Percentiles rank a stretch among this genome's conserved stretches.
Conservation (phyloP, 2,113 vertebrate species). For the Blennius ocellaris region DNA sequence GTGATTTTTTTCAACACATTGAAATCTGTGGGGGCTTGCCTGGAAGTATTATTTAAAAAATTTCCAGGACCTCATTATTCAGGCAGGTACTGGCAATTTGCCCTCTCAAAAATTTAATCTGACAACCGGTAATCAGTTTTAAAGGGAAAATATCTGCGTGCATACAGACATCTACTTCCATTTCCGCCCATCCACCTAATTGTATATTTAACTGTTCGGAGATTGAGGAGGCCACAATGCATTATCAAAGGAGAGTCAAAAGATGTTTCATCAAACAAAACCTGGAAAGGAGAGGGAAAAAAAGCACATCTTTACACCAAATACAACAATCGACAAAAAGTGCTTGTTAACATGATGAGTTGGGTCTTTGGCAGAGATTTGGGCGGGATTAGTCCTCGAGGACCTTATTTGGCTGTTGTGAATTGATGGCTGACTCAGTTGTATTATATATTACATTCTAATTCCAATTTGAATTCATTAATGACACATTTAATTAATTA, state of each 20-base stretch:
- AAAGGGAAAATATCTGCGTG: slow-evolving; percentile 18
- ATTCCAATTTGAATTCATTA: no score
- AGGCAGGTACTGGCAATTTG: slow-evolving; percentile 12
- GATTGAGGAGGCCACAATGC: background rate
- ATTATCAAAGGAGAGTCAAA: slow-evolving; percentile 3
- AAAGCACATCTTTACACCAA: slow-evolving; percentile 11
- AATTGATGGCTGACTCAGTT: slow-evolving; percentile 5
- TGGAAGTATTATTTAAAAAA: slow-evolving; percentile 24
- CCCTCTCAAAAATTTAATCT: slow-evolving; percentile 37
- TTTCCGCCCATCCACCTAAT: background rate
- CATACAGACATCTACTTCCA: slow-evolving; percentile 9
- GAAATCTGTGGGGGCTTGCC: slow-evolving; percentile 5
- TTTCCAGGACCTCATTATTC: slow-evolving; percentile 2
- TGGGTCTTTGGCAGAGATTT: slow-evolving; percentile 28
- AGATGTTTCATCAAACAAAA: slow-evolving; percentile 17
- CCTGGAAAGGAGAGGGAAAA: background rate
- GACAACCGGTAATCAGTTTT: slow-evolving; percentile 21
- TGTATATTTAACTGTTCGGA: slow-evolving; percentile 25
- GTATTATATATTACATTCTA: background rate
- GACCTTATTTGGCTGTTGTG: slow-evolving; percentile 32
- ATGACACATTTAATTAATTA: no score
- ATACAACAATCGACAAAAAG: slow-evolving; percentile 27
- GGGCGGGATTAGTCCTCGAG: slow-evolving; percentile 24
- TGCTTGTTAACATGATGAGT: slow-evolving; percentile 43
- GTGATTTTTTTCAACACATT: background rate